These are phyloP conservation scores for Dorcus parallelipipedus DNA, from an alignment of 2,888 invertebrate genomes.

Conservation along the genomic window DNA sequence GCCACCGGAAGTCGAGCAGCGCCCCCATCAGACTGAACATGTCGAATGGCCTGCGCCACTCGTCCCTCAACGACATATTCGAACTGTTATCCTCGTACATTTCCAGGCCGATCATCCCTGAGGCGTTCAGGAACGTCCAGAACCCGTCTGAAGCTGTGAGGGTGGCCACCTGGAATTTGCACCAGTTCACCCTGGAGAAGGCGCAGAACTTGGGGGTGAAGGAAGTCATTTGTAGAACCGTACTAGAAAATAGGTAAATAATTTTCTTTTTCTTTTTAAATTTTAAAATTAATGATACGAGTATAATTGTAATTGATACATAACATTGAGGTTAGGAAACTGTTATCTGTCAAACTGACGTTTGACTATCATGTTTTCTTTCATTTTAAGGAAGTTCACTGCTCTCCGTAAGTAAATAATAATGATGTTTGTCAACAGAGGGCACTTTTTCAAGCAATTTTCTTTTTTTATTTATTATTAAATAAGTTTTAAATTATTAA, in stretches of 20 bases:
- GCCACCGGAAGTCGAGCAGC: constrained; percentile 55
- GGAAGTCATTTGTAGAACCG: constrained; percentile 78
- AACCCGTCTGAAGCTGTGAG: constrained; percentile 61
- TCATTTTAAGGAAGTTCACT: too few species aligned
- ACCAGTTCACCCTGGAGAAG: constrained; percentile 68
- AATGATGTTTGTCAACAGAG: too few species aligned
- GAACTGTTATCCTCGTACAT: constrained; percentile 67
- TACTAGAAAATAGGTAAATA: constrained; percentile 72
- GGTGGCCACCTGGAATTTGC: constrained; percentile 75
- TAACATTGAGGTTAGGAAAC: too few species aligned
- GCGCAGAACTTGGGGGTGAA: constrained; percentile 74
- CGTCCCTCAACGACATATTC: constrained; percentile 62
- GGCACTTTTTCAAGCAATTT: too few species aligned
- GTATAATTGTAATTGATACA: too few species aligned
- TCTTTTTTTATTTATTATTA: too few species aligned
- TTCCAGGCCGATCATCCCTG: constrained; percentile 60
- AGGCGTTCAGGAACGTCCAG: constrained; percentile 57
- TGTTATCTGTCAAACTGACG: too few species aligned
- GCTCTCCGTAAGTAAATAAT: too few species aligned
- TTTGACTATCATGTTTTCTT: too few species aligned
- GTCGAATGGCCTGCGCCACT: constrained; percentile 50
- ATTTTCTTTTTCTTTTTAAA: background rate
- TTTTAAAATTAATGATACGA: too few species aligned
- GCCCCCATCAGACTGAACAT: constrained; percentile 52
- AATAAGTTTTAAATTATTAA: too few species aligned